A percentile compares a stretch with the other conserved stretches of the same genome.
Conservation (phyloP, 2,888 invertebrate species). For the Serrognathus titanus region DNA sequence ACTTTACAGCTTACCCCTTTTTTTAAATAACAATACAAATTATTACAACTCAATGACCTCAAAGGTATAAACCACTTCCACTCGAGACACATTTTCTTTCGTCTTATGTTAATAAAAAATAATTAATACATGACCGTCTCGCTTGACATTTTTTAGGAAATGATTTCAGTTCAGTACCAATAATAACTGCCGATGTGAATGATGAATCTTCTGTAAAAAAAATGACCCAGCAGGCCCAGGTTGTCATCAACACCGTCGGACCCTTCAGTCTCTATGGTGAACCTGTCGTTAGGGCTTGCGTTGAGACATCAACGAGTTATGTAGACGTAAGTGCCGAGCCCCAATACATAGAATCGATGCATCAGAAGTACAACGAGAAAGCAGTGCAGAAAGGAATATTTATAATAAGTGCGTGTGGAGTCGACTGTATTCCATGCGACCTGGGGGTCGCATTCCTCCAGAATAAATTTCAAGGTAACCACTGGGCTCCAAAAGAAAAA, state of each 20-base stretch:
- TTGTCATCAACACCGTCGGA: conserved; percentile 90
- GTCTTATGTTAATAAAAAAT: neutral
- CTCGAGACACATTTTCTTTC: neutral
- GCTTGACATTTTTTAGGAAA: conserved; percentile 47
- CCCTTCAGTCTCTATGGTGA: conserved; percentile 88
- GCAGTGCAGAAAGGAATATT: conserved; percentile 78
- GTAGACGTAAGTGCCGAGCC: conserved; percentile 94
- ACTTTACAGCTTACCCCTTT: no score
- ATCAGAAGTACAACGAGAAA: conserved; percentile 69
- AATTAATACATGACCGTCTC: neutral
- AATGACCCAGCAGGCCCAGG: conserved; percentile 76
- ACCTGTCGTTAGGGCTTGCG: conserved; percentile 81
- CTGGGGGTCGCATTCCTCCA: conserved; percentile 78
- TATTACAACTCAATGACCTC: no score
- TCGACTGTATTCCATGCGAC: conserved; percentile 89
- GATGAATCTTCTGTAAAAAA: conserved; percentile 68
- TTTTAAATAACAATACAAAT: no score
- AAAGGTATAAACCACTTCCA: no score
- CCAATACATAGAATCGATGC: conserved; percentile 53
- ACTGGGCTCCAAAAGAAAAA: neutral
- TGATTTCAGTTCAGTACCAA: conserved; percentile 58
- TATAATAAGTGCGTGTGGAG: conserved; percentile 87
- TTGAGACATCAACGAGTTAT: conserved; percentile 73
- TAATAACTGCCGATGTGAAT: conserved; percentile 75
- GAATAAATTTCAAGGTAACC: conserved; percentile 68